phyloP scores from a whole-genome alignment of 2,113 vertebrate species.

The Corynorhinus townsendii region DNA sequence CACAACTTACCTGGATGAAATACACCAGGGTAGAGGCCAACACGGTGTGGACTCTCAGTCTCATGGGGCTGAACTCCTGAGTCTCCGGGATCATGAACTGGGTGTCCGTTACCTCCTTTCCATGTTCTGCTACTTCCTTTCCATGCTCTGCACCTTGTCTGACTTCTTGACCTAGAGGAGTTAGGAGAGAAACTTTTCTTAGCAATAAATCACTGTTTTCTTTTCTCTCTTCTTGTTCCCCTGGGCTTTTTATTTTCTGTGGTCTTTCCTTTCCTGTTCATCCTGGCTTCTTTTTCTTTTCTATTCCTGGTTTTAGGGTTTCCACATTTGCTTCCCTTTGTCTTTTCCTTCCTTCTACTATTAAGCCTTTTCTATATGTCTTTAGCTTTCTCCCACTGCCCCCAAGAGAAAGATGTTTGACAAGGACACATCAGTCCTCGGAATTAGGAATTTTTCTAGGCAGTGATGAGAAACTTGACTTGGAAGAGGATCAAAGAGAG shows the following conservation, averaged over 20 bases:
- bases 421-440: neutral
- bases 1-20: constrained; percentile 74
- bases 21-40: constrained; percentile 50
- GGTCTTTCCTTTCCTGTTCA: neutral
- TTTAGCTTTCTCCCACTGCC: neutral
- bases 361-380: neutral
- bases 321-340: neutral
- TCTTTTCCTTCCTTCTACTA: neutral
- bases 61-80: neutral
- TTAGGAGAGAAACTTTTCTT: constrained; percentile 7
- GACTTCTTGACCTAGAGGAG: neutral
- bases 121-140: constrained; percentile 34
- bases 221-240: neutral
- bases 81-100: neutral
- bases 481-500: neutral
- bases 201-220: neutral
- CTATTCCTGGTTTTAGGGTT: neutral
- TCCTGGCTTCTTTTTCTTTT: constrained; percentile 42
- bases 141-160: constrained; percentile 28
- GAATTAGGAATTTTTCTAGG: neutral
- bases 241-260: neutral
- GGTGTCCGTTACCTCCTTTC: neutral
- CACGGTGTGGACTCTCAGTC: neutral
- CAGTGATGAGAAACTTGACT: neutral
- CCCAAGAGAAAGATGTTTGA: neutral